phyloP scores from a whole-genome alignment of 2,797 vertebrate genomes.

The Paramormyrops hopkinsi region DNA sequence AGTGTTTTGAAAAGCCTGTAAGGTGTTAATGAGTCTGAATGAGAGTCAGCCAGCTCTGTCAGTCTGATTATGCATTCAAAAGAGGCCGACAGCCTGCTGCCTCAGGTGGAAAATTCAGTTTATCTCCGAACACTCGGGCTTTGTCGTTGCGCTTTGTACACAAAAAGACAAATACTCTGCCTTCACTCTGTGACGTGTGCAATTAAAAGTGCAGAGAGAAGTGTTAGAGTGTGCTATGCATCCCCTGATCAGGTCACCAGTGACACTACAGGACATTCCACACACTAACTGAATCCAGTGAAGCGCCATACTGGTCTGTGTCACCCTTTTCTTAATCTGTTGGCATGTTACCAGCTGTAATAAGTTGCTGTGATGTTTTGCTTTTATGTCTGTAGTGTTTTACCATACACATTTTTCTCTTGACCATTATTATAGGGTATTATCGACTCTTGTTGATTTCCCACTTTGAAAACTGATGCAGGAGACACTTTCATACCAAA shows the following conservation, averaged over 20 bases:
- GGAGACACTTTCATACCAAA: background rate
- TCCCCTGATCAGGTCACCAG: background rate
- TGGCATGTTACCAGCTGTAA: background rate
- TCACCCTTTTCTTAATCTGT: background rate
- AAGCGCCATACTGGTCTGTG: background rate
- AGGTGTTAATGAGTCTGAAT: slow-evolving; percentile 55
- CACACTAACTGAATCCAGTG: background rate
- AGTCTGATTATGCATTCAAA: slow-evolving; percentile 62
- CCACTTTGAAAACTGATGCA: background rate
- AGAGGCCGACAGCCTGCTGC: slow-evolving; percentile 44
- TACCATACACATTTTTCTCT: background rate
- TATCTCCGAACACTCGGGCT: slow-evolving; percentile 51
- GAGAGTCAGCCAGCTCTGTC: slow-evolving; percentile 39
- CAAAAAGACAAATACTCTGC: slow-evolving; percentile 53
- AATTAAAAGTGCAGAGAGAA: slow-evolving; percentile 40
- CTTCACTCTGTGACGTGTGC: slow-evolving; percentile 56
- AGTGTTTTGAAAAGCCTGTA: slow-evolving; percentile 35
- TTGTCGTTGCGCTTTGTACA: slow-evolving; percentile 45
- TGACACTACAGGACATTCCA: background rate
- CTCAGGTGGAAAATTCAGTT: slow-evolving; percentile 63
- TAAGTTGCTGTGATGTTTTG: background rate
- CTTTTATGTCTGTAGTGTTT: background rate
- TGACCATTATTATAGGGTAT: background rate
- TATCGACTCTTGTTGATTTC: background rate
- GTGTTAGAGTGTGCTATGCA: slow-evolving; percentile 32